Evolutionary conservation across 2,888 invertebrate genomes (phyloP), one percentile per base, ranked within the genome.

Genomic region (Strigamia transsilvanica): DNA sequence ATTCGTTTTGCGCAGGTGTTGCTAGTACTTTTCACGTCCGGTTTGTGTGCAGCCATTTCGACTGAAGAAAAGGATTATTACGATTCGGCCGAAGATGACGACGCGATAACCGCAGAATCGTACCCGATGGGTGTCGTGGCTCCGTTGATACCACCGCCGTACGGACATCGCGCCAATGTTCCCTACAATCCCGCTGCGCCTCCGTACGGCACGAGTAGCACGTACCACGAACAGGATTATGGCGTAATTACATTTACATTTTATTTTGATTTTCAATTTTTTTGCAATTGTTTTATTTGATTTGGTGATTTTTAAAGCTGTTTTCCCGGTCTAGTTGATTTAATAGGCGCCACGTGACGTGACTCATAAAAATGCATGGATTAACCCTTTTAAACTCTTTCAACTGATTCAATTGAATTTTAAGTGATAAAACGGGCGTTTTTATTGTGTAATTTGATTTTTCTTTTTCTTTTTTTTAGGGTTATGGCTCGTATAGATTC

Each of bases 401-500:
- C 46, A 41, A 41, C 12, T 41, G 41, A 41, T 41, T 41, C 12
- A 46, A 46, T 13, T 15, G 46, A 46, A 13, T 46, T 34, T n/a
- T 34, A 13, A 46, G 46, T 46, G 15, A 46, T 46, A 46, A 46
- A 34, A 34, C 7, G 34, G 7, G 3, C 34, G 34, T 34, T 34
- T 34, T 34, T 34, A 34, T 56, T 7, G 7, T 56, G 3, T 18
- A 46, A 46, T 73, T 32, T n/a, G n/a, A n/a, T n/a, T n/a, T n/a
- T n/a, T n/a, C n/a, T n/a, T 79, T 32, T 38, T n/a, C 79, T 18
- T 12, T 15, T 51, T 34, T 79, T n/a, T 46, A 83, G 83, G 83
- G 83, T 78, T 83, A 82, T 77, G 83, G 83, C 15, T 77, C 77
- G 10, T 83, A 83, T 27, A 78, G 73, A 27, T 83, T 83, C 38